phyloP scores from a whole-genome alignment of 1,140 invertebrate genomes.

The Globodera rostochiensis region DNA sequence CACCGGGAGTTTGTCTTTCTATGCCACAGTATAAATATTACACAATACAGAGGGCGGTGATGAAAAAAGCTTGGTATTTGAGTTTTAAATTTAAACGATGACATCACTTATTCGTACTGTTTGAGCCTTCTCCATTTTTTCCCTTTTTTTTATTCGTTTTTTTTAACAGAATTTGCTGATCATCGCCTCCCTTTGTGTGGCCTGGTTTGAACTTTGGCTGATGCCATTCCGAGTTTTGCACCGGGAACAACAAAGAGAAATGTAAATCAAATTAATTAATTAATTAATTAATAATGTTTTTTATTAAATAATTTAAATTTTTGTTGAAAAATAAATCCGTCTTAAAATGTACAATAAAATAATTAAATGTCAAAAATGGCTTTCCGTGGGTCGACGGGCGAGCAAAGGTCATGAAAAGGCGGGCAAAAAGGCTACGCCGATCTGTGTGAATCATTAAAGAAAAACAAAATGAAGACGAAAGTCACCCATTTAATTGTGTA shows the following conservation, averaged over 20 bases:
- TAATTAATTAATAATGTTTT: neutral
- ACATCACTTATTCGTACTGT: slow-evolving; percentile 2
- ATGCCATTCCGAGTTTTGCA: slow-evolving; percentile 50
- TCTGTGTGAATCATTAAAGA: no score
- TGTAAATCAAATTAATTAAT: neutral
- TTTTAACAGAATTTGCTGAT: slow-evolving; percentile 47
- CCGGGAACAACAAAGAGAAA: slow-evolving; percentile 33
- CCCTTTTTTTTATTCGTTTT: neutral
- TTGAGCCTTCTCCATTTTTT: neutral
- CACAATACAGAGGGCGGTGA: neutral
- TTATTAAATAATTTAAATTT: neutral
- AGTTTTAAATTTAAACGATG: slow-evolving; percentile 23
- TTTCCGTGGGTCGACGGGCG: no score
- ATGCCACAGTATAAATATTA: no score
- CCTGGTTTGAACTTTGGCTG: slow-evolving; percentile 55
- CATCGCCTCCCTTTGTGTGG: slow-evolving; percentile 43
- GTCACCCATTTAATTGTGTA: no score
- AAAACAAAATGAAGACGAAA: no score
- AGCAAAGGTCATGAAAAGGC: no score
- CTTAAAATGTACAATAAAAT: no score
- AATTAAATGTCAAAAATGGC: neutral
- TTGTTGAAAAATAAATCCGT: neutral
- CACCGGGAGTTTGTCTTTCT: no score
- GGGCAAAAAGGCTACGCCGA: no score
- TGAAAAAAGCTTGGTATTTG: neutral